Evolutionary conservation across 2,888 invertebrate species (phyloP), one percentile per base, ranked within the genome.

Genomic region (Chymomyza caudatula): DNA sequence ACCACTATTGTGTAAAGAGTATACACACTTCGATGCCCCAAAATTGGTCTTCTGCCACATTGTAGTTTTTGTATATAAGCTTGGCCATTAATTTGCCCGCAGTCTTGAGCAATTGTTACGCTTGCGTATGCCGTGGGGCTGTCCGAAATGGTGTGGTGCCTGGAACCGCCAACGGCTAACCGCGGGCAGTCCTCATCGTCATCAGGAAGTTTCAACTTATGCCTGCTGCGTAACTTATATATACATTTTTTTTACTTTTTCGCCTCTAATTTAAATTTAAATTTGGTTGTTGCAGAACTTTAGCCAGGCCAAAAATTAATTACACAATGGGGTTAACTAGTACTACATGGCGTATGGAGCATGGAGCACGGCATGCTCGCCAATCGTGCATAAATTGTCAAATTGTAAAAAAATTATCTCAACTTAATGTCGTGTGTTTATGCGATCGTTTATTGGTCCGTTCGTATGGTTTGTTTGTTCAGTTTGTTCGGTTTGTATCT

Each of bases 381-480:
- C 78, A 78, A 85, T 86, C 85, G 84, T 84, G 87, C 76, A 76
- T 76, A 79, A 82, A 84, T 87, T 85, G 86, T 85, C 87, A 85
- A 87, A 87, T 87, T 86, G 87, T 85, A 78, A 82, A 87, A 37
- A 37, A 86, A 85, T 85, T 86, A 86, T 86, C 86, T 84, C 73
- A 78, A 76, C 79, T 81, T 82, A 82, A 71, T 74, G 78, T 80
- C 68, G 77, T 63, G 73, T 53, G 63, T 60, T 66, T 67, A 23
- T 61, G 37, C 49, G 61, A 25, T 51, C 17, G 20, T 47, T 44
- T 43, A 22, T 57, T 55, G 23, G 47, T 59, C 43, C 29, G 13
- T 54, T 60, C 17, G 58, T 43, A 60, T 19, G 47, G 58, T 43
- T 63, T 19, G 47, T 51, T 65, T 42, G 49, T 66, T 69, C 63